Evolutionary conservation across 2,888 invertebrate species (phyloP).

Genomic region (Panopea generosa): DNA sequence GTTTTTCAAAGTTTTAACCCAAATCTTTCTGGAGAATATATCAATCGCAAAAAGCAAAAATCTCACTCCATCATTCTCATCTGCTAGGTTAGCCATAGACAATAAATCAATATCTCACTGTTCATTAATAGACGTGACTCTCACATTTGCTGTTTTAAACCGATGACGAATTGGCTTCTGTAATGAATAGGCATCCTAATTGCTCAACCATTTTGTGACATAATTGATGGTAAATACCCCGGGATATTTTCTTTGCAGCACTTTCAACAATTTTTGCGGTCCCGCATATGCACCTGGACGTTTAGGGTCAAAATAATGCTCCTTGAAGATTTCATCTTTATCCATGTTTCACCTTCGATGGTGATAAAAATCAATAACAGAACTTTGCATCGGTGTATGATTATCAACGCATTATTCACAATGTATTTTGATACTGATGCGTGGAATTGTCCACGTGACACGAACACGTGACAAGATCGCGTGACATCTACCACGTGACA

Average conservation of each 20-base stretch:
- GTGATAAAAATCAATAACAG: no score
- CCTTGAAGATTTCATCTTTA: slow-evolving; percentile 27
- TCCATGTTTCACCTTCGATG: neutral
- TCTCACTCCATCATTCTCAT: slow-evolving; percentile 43
- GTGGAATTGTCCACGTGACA: no score
- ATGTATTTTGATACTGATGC: no score
- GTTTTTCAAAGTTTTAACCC: slow-evolving; percentile 43
- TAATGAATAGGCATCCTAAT: slow-evolving; percentile 42
- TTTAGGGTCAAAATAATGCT: slow-evolving; percentile 38
- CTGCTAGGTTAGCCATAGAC: slow-evolving; percentile 27
- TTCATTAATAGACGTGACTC: slow-evolving; percentile 33
- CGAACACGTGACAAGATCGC: no score
- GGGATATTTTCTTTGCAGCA: slow-evolving; percentile 34
- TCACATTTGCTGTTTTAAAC: no score
- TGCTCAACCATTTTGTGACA: slow-evolving; percentile 33
- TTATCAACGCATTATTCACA: no score
- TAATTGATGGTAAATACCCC: slow-evolving; percentile 27
- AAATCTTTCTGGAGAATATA: slow-evolving; percentile 40
- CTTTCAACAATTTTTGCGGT: slow-evolving; percentile 29
- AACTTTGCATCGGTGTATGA: no score
- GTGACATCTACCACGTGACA: no score
- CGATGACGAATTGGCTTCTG: slow-evolving; percentile 40
- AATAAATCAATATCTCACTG: slow-evolving; percentile 45
- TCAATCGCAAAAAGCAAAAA: slow-evolving; percentile 48
- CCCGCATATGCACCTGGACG: slow-evolving; percentile 42